A percentile compares a stretch with the other conserved stretches of the same genome.
phyloP scores from a whole-genome alignment of 2,888 invertebrate genomes.

The Acleris cristana region DNA sequence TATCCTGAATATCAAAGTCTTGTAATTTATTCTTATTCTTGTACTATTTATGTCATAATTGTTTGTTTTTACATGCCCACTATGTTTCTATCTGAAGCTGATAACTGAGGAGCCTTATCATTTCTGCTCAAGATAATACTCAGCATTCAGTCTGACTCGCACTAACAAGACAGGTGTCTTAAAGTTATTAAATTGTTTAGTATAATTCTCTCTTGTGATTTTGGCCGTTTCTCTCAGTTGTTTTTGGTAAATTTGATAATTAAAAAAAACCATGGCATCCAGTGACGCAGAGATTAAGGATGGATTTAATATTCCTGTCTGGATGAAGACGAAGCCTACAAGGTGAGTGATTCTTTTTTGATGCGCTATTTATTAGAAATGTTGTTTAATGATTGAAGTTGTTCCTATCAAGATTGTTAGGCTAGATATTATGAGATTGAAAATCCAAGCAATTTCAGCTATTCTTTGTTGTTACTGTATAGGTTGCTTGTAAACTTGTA shows the following conservation, averaged over 20 bases:
- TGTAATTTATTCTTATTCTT: conserved; percentile 45
- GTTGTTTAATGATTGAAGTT: conserved; percentile 1
- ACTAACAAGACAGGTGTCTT: conserved; percentile 50
- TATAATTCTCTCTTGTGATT: not conserved
- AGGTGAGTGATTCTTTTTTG: conserved; percentile 63
- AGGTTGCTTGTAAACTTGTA: too few relatives aligned
- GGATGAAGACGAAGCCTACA: conserved; percentile 88
- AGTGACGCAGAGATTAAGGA: conserved; percentile 85
- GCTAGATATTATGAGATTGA: too few relatives aligned
- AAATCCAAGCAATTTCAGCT: too few relatives aligned
- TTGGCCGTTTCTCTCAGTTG: not conserved
- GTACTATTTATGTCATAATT: conserved; percentile 41
- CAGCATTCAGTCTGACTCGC: conserved; percentile 55
- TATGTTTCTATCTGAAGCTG: conserved; percentile 55
- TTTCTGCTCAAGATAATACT: conserved; percentile 76
- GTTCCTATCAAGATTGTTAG: not conserved
- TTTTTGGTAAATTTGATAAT: not conserved
- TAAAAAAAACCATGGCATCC: conserved; percentile 60
- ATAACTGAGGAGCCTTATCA: conserved; percentile 72
- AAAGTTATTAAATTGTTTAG: conserved; percentile 36
- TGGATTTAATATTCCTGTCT: conserved; percentile 87
- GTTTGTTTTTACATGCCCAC: conserved; percentile 42
- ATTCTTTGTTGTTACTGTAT: too few relatives aligned
- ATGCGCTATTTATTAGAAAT: not conserved
- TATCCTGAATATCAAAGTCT: conserved; percentile 63